Conservation (phyloP, 2,113 vertebrate genomes). For the Vombatus ursinus region DNA sequence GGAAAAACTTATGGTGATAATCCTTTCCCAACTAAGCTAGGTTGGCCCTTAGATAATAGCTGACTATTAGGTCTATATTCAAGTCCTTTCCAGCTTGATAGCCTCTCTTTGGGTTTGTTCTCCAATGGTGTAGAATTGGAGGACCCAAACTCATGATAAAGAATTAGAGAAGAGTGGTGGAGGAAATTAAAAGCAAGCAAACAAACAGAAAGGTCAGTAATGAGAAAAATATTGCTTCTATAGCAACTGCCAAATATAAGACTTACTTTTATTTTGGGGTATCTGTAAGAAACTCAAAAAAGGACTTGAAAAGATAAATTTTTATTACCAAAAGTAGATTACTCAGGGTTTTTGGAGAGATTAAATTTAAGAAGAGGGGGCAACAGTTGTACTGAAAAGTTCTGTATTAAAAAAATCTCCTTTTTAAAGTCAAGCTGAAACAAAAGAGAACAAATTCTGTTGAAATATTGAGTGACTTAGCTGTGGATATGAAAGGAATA, state of each 20-base stretch:
- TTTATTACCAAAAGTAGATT: slow-evolving; percentile 33
- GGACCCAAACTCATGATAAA: neutral
- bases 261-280: neutral
- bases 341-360: slow-evolving; percentile 35
- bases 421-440: slow-evolving; percentile 64
- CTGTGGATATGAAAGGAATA: slow-evolving; percentile 47
- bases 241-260: neutral
- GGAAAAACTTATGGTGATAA: neutral
- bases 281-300: neutral
- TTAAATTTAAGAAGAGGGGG: slow-evolving; percentile 7
- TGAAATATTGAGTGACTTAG: slow-evolving; percentile 58
- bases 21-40: neutral
- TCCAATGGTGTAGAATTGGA: neutral
- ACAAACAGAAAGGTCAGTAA: neutral
- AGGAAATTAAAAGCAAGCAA: neutral
- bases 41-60: neutral
- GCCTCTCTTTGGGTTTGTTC: neutral
- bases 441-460: slow-evolving; percentile 10
- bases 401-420: slow-evolving; percentile 9
- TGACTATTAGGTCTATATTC: neutral
- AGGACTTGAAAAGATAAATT: neutral
- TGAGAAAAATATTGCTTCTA: neutral
- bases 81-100: neutral
- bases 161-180: neutral
- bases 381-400: neutral